These are phyloP conservation scores for Clarias gariepinus DNA, from an alignment of 2,113 vertebrate species.

Conservation along the genomic window DNA sequence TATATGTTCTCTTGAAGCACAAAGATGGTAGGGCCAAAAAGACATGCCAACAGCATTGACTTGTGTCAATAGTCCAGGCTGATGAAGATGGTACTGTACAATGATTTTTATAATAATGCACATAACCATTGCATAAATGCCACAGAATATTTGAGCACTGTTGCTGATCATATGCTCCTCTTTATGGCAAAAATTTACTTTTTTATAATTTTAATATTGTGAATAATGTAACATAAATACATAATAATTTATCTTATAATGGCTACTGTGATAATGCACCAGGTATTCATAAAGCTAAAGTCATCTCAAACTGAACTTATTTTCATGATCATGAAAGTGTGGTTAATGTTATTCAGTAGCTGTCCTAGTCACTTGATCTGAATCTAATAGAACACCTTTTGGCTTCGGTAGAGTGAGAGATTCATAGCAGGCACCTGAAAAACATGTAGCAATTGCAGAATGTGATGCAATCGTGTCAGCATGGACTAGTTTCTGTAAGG, in stretches of 20 bases:
- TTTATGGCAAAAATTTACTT: not conserved
- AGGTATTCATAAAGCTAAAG: not conserved
- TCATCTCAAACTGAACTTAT: not conserved
- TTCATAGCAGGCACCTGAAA: not conserved
- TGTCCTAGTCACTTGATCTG: no score
- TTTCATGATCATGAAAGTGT: not conserved
- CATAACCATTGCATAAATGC: not conserved
- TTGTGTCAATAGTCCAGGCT: not conserved
- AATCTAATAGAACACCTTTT: no score
- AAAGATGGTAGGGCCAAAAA: no score
- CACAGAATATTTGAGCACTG: not conserved
- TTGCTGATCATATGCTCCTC: no score
- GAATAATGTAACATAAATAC: no score
- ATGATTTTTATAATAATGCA: no score
- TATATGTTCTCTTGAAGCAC: no score
- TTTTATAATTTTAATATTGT: no score
- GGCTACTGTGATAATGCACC: not conserved
- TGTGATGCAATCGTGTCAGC: not conserved
- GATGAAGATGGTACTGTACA: not conserved
- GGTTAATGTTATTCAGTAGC: not conserved
- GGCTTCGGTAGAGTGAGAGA: not conserved
- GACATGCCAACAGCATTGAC: not conserved
- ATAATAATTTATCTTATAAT: no score
- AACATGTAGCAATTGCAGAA: not conserved
- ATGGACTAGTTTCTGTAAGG: not conserved